These are phyloP conservation scores for Ceyx erithaca DNA, from an alignment of 2,797 vertebrate genomes.

Conservation along the genomic window DNA sequence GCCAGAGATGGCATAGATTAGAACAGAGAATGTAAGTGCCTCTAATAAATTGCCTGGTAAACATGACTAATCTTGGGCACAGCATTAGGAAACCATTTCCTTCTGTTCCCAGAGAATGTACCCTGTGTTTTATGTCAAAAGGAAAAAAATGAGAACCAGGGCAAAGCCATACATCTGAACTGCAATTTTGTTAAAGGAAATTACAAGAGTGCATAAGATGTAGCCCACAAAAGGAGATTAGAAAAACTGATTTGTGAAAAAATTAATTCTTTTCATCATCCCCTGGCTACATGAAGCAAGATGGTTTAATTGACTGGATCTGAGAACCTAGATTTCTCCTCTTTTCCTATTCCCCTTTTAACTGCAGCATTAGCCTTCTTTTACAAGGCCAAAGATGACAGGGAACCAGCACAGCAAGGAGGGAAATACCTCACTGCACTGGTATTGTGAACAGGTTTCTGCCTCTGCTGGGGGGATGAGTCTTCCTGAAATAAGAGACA, in stretches of 20 bases:
- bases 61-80: not conserved
- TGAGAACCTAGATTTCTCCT: not conserved
- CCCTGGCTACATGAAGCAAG: not conserved
- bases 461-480: not conserved
- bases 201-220: not conserved
- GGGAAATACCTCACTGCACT: not conserved
- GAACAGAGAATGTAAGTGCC: not conserved
- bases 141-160: not conserved
- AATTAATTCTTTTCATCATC: not conserved
- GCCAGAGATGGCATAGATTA: not conserved
- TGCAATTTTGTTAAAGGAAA: not conserved
- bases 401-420: not conserved
- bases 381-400: not conserved
- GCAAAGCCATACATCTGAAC: not conserved
- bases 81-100: not conserved
- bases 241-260: not conserved
- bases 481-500: not conserved
- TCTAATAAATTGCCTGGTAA: not conserved
- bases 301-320: not conserved
- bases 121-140: not conserved
- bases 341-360: not conserved
- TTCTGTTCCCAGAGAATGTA: not conserved
- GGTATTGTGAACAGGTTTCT: not conserved
- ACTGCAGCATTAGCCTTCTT: not conserved
- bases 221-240: not conserved